A percentile compares a stretch with the other conserved stretches of the same genome.
These are phyloP conservation scores for Cheilosia variabilis DNA, from an alignment of 2,888 invertebrate genomes.

Conservation along the genomic window DNA sequence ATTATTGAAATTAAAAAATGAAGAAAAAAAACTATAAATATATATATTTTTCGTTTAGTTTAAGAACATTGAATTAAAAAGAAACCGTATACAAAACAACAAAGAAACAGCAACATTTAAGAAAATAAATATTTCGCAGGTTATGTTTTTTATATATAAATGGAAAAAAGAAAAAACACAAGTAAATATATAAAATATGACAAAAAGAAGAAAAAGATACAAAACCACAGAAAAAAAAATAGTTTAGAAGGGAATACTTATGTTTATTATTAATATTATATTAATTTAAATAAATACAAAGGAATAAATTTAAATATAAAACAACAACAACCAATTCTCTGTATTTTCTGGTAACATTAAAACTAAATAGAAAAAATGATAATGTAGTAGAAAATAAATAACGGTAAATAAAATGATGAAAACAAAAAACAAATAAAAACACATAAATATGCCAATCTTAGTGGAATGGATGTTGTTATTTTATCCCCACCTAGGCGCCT, in stretches of 20 bases:
- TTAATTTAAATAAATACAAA: constrained; percentile 63
- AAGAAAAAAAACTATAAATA: constrained; percentile 20
- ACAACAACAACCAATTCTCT: constrained; percentile 61
- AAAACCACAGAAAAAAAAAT: constrained; percentile 52
- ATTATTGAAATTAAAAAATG: constrained; percentile 28
- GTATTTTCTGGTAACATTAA: constrained; percentile 75
- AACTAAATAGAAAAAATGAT: constrained; percentile 73
- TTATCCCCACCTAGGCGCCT: neutral
- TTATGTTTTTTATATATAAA: constrained; percentile 70
- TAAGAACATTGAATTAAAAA: constrained; percentile 54
- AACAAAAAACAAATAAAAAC: constrained; percentile 58
- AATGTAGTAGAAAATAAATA: constrained; percentile 75
- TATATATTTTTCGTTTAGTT: constrained; percentile 60
- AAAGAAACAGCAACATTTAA: constrained; percentile 55
- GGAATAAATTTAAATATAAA: constrained; percentile 47
- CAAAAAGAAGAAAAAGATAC: constrained; percentile 29
- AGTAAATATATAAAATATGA: constrained; percentile 59
- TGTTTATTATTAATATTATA: constrained; percentile 71
- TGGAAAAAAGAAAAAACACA: constrained; percentile 38
- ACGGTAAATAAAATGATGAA: constrained; percentile 73
- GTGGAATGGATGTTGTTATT: constrained; percentile 37
- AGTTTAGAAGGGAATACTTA: constrained; percentile 68
- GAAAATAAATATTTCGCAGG: constrained; percentile 51
- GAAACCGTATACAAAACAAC: constrained; percentile 6
- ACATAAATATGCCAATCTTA: constrained; percentile 73